These are phyloP conservation scores for Apeltes quadracus DNA, from an alignment of 2,113 vertebrate genomes.

Conservation along the genomic window DNA sequence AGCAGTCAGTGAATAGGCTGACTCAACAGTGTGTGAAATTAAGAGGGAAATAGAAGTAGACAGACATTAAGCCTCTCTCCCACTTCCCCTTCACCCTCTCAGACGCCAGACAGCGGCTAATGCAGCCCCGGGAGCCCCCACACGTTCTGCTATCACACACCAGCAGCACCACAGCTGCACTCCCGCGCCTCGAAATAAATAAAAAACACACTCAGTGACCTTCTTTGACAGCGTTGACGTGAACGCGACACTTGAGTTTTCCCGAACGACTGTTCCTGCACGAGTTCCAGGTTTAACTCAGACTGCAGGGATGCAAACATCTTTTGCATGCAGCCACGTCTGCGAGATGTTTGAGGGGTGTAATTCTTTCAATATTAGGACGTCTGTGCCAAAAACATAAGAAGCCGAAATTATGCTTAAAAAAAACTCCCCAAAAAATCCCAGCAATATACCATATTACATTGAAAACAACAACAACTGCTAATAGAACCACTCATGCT, in stretches of 20 bases:
- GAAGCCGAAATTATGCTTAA: slow-evolving; percentile 2
- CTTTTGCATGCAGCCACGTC: slow-evolving; percentile 22
- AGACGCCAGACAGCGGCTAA: slow-evolving; percentile 73
- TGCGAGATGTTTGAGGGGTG: slow-evolving; percentile 8
- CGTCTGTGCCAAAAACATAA: slow-evolving; percentile 7
- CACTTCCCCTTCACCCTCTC: slow-evolving; percentile 67
- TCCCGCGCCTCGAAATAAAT: slow-evolving; percentile 26
- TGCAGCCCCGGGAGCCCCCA: slow-evolving; percentile 54
- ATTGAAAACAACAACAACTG: slow-evolving; percentile 6
- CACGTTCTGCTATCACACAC: slow-evolving; percentile 65
- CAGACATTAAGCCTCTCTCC: slow-evolving; percentile 76
- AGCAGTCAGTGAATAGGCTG: slow-evolving; percentile 78
- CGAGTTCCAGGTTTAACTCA: slow-evolving; percentile 31
- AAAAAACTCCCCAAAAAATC: slow-evolving; percentile 20
- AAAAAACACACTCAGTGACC: slow-evolving; percentile 33
- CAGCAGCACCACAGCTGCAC: slow-evolving; percentile 52
- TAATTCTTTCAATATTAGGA: not conserved
- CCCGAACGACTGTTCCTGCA: slow-evolving; percentile 15
- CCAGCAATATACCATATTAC: slow-evolving; percentile 28
- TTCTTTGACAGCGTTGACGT: slow-evolving; percentile 43
- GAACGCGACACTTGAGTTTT: slow-evolving; percentile 38
- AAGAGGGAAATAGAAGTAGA: slow-evolving; percentile 80
- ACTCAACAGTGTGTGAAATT: slow-evolving; percentile 82
- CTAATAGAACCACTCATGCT: slow-evolving; percentile 40
- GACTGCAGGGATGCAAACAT: slow-evolving; percentile 28